phyloP scores from a whole-genome alignment of 2,797 vertebrate genomes.

The Dryobates pubescens region DNA sequence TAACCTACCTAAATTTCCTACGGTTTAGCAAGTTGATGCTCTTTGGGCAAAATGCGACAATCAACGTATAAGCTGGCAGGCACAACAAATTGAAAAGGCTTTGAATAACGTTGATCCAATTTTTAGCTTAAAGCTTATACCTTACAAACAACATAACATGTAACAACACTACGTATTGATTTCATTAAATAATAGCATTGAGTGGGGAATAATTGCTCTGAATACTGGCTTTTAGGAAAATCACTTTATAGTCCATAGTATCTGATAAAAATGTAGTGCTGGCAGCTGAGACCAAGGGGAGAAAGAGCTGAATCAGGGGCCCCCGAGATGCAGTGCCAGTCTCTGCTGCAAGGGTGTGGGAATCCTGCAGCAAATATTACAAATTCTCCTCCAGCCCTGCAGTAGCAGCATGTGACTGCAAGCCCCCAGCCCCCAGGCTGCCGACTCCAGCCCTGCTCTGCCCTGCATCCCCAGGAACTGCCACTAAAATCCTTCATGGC shows the following conservation, averaged over 20 bases:
- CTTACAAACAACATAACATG: conserved; percentile 29
- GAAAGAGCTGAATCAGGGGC: conserved; percentile 57
- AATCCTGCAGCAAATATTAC: conserved; percentile 61
- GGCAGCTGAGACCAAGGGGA: conserved; percentile 36
- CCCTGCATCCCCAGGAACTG: background rate
- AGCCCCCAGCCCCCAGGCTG: background rate
- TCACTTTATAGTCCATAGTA: background rate
- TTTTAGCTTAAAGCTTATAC: conserved; percentile 38
- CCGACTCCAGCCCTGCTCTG: background rate
- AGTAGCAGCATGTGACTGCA: conserved; percentile 51
- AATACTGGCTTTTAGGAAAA: conserved; percentile 46
- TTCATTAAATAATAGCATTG: conserved; percentile 63
- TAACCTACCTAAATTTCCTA: background rate
- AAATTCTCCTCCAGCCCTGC: conserved; percentile 61
- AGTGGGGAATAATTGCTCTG: background rate
- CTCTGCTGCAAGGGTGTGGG: conserved; percentile 56
- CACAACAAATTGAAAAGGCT: conserved; percentile 45
- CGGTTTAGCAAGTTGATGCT: background rate
- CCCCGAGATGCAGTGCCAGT: background rate
- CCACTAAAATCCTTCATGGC: background rate
- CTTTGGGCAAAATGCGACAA: conserved; percentile 31
- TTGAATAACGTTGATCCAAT: conserved; percentile 40
- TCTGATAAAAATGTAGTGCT: conserved; percentile 21
- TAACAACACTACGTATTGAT: conserved; percentile 39
- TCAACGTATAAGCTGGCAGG: conserved; percentile 36